phyloP scores from a whole-genome alignment of 2,888 invertebrate genomes.

The Pedicia rivosa region DNA sequence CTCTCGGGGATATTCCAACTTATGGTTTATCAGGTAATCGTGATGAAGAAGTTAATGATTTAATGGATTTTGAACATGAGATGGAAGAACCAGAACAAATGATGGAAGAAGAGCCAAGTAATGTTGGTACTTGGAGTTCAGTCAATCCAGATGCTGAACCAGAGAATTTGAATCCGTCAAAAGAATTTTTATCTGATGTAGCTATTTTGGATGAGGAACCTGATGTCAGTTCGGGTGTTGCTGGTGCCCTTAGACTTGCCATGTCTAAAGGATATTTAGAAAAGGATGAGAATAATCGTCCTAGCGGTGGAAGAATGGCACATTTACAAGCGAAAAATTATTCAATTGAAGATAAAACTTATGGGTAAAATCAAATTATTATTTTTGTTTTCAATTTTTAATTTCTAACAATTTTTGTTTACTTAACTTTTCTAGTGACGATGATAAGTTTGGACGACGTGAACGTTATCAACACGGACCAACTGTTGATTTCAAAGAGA shows the following conservation, averaged over 20 bases:
- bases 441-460: constrained; percentile 57
- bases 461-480: constrained; percentile 66
- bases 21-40: constrained; percentile 84
- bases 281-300: constrained; percentile 57
- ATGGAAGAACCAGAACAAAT: constrained; percentile 27
- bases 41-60: constrained; percentile 56
- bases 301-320: constrained; percentile 52
- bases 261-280: constrained; percentile 89
- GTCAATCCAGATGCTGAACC: constrained; percentile 47
- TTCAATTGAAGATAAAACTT: constrained; percentile 61
- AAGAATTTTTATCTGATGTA: constrained; percentile 27
- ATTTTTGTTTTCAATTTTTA: constrained; percentile 4
- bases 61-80: constrained; percentile 32
- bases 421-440: constrained; percentile 39
- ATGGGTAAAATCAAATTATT: constrained; percentile 34
- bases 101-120: constrained; percentile 29
- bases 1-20: constrained; percentile 88
- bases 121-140: constrained; percentile 66
- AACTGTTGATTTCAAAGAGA: constrained; percentile 82
- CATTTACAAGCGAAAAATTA: constrained; percentile 67
- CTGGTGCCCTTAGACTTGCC: constrained; percentile 78
- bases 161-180: constrained; percentile 26
- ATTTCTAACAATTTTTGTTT: constrained; percentile 7
- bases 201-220: constrained; percentile 76
- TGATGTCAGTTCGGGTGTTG: constrained; percentile 79